Evolutionary conservation across 2,113 vertebrate species (phyloP), one percentile per base, ranked within the genome.

Genomic region (Ramphastos sulfuratus): DNA sequence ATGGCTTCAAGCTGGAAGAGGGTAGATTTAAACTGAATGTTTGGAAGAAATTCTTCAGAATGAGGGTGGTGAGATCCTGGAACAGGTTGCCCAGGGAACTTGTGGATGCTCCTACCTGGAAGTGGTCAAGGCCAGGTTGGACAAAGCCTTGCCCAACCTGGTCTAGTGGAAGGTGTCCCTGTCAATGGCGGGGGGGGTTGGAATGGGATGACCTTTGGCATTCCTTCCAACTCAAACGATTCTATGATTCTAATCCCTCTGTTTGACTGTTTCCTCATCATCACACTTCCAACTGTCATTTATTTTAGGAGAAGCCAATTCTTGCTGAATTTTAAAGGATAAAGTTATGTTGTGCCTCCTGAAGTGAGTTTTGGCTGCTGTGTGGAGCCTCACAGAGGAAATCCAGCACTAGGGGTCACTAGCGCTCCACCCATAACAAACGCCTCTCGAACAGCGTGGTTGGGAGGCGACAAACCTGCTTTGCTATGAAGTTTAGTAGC

Each of bases 351-450:
- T 3, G 9, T 1, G 3, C 6, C 20, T 73, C 23, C 14, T 5
- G 16, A 4, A 12, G 4, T 13, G 50, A 21, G 16, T 12, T n/a
- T 12, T 17, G 3, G 25, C 1, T 0, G 10, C 1, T 35, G 37
- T 1, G 1, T 1, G 10, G 33, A 58, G 78, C 10, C 61, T 70
- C 52, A 3, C 6, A 8, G 55, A 50, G 5, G 3, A 2, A 6
- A 4, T 2, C 0, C 0, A 56, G n/a, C 97, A 91, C 96, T 92
- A 97, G 97, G 39, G 89, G 97, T 58, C 95, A 69, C 94, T 95
- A 92, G 93, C 92, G 89, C 95, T 85, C 97, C 92, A 94, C 56
- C 3, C 1, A 69, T 44, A 54, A 12, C 5, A 3, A 13, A 2
- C 8, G 21, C 0, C 27, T 25, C 21, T 15, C 15, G 44, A 1